A percentile compares a stretch with the other conserved stretches of the same genome.
phyloP scores from a whole-genome alignment of 2,888 invertebrate species.

The Dolomedes plantarius region DNA sequence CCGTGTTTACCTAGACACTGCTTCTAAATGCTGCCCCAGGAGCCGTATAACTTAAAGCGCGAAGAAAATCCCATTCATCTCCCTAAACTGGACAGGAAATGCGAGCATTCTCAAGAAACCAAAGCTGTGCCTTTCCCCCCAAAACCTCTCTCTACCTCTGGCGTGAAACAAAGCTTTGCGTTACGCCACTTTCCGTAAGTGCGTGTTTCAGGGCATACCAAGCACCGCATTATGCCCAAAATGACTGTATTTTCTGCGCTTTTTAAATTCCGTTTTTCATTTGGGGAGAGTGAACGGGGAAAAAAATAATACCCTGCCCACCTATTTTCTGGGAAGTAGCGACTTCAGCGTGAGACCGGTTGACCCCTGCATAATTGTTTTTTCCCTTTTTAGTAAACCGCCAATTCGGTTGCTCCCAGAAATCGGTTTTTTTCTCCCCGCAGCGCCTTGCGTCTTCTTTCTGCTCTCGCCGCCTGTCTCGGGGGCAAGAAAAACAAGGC shows the following conservation, averaged over 20 bases:
- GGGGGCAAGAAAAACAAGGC: slow-evolving; percentile 6
- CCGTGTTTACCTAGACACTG: too few relatives aligned
- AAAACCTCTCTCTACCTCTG: too few relatives aligned
- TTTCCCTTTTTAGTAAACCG: slow-evolving; percentile 9
- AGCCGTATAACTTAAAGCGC: too few relatives aligned
- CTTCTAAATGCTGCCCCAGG: too few relatives aligned
- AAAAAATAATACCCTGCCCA: background rate
- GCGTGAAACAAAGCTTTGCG: background rate
- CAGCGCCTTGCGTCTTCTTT: background rate
- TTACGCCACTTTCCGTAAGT: background rate
- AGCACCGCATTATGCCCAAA: background rate
- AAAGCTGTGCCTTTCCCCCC: too few relatives aligned
- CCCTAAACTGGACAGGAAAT: too few relatives aligned
- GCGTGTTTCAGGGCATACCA: background rate
- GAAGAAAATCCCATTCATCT: too few relatives aligned
- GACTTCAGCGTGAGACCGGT: slow-evolving; percentile 8
- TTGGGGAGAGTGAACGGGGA: background rate
- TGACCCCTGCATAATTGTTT: slow-evolving; percentile 13
- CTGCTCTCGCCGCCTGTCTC: background rate
- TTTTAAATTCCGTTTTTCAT: slow-evolving; percentile 6
- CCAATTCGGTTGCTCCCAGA: slow-evolving; percentile 16
- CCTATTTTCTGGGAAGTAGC: slow-evolving; percentile 4
- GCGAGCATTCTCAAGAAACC: too few relatives aligned
- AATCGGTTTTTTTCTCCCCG: background rate
- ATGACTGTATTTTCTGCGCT: background rate